Base-by-base conservation (phyloP, 2,797 vertebrate genomes). In the Valencia hispanica region DNA sequence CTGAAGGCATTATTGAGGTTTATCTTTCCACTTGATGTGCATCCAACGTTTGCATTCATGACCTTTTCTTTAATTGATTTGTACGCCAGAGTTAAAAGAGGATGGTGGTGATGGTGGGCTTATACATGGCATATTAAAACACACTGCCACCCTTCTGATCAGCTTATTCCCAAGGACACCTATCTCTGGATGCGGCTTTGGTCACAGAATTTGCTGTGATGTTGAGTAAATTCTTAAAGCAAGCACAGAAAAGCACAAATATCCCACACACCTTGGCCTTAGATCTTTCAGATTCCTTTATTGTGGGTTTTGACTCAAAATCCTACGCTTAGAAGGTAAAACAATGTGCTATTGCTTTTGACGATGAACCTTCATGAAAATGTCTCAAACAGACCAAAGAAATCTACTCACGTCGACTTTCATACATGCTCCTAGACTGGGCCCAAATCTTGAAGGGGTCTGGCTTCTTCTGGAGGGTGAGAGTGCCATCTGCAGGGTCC, bases 391-490 rank as follows among this genome's bases (percentile, higher is more conserved):
- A 43, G 12, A 45, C 65, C 65, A 22, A 36, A 15, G 17, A 10
- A 71, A 74, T 66, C 73, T 94, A 99, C 98, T 99, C 94, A 99
- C 98, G 91, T 95, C 98, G 95, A 94, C 97, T 99, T 95, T 99
- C 98, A 91, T 99, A 99, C 97, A 99, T 99, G 95, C 97, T 99
- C 96, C 98, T 97, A 92, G 98, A 99, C 96, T 99, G 98, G 25
- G 98, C 98, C 98, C 98, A 99, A 94, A 99, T 99, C 96, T 99
- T 99, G 94, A 99, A 99, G 1, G 98, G 98, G 94, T 99, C 98
- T 50, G 98, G 98, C 90, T 99, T 99, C 90, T 98, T 99, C 94
- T 97, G 97, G 74, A 96, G 97, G 86, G 97, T 92, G 86, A 96
- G 97, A 81, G 96, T 92, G 79, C 91, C 89, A 94, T 99, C 97